Evolutionary conservation across 2,113 vertebrate species (phyloP), one percentile per base, ranked within the genome.

Genomic region (Phrynosoma platyrhinos): DNA sequence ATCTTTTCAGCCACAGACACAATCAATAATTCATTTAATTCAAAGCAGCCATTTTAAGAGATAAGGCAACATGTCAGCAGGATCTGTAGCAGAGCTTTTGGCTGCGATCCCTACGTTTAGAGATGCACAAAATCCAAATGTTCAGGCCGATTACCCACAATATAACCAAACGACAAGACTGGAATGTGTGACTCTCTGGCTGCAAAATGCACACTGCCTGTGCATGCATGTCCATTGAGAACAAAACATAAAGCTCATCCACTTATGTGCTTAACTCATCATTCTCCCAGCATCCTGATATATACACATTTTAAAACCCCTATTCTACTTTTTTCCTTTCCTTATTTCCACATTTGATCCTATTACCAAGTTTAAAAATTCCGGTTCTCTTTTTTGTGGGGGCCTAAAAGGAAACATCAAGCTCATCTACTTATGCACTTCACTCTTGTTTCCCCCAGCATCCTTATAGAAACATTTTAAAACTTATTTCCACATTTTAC

Each of bases 11-110:
- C 5, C 68, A 72, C 16, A 32, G 40, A 30, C 52, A 30, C 23
- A 42, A 21, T 42, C 62, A 81, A 40, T 42, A 75, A 76, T 16
- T 64, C 68, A 75, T 71, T 55, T 27, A 58, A 55, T 86, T 30
- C 42, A 71, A 69, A 79, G 53, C 30, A 47, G 36, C 32, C 25
- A 64, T 76, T 87, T 82, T 47, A 87, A 79, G 64, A 79, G 85
- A 69, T 40, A 80, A 68, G 18, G 25, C 25, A 8, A 79, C n/a
- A 13, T 25, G 52, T 14, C 9, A 55, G 42, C 30, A 16, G 76
- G 30, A n/a, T 30, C 1, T 55, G 23, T 1, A 18, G n/a, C 23
- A 20, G 4, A 53, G 64, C 18, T 23, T 69, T n/a, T 1, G 52
- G n/a, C 13, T 23, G 62, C 25, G 77, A 23, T 66, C 27, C 68